Conservation (phyloP, 2,113 vertebrate genomes). For the Epinephelus fuscoguttatus region DNA sequence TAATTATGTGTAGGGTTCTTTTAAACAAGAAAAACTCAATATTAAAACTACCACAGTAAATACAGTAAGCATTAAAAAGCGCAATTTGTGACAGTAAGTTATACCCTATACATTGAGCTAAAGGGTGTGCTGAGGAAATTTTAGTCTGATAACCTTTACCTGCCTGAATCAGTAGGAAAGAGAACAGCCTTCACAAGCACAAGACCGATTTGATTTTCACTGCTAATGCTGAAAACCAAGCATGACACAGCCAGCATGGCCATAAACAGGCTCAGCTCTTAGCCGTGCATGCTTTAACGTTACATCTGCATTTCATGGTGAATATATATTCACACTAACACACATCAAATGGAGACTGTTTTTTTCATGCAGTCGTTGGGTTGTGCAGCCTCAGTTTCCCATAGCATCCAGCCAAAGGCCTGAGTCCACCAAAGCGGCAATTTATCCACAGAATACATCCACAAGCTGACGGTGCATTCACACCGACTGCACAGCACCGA, state of each 20-base stretch:
- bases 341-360: fast-evolving
- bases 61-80: too few species aligned
- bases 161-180: background rate
- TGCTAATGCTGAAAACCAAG: background rate
- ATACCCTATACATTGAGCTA: background rate
- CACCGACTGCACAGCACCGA: background rate
- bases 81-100: background rate
- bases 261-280: background rate
- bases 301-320: constrained; percentile 27
- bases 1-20: background rate
- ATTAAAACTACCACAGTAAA: background rate
- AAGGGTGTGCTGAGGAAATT: background rate
- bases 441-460: background rate
- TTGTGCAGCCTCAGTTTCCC: background rate
- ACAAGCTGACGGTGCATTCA: constrained; percentile 28
- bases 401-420: constrained; percentile 10
- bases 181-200: background rate
- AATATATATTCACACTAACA: background rate
- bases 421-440: background rate
- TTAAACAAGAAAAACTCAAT: background rate
- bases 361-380: background rate
- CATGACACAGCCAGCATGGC: constrained; percentile 13
- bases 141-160: too few species aligned
- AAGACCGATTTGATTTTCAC: background rate
- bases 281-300: constrained; percentile 4